phyloP scores from a whole-genome alignment of 2,113 vertebrate genomes.

The Capricornis sumatraensis region DNA sequence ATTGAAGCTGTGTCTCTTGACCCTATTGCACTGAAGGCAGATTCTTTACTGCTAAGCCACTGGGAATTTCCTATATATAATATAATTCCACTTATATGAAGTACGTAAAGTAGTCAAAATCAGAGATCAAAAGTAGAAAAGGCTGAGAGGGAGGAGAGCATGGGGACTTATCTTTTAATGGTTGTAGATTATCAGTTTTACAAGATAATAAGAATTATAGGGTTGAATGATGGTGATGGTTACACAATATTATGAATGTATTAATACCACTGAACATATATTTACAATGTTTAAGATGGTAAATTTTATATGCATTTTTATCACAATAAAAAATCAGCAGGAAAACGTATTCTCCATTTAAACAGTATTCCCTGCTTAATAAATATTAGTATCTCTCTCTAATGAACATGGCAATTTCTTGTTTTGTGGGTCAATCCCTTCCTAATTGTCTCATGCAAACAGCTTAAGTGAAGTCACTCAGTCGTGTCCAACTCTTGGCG shows the following conservation, averaged over 20 bases:
- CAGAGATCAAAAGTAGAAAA: neutral
- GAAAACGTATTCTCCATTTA: neutral
- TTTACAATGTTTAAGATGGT: neutral
- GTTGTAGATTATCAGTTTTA: neutral
- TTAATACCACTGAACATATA: neutral
- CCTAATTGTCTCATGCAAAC: neutral
- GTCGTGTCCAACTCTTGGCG: too few relatives aligned
- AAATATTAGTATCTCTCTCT: neutral
- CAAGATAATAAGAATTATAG: neutral
- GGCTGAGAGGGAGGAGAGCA: neutral
- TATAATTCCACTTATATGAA: neutral
- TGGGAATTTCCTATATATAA: neutral
- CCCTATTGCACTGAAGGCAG: neutral
- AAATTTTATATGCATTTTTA: conserved; percentile 6
- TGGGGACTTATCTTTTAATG: neutral
- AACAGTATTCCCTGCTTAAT: neutral
- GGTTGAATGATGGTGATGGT: neutral
- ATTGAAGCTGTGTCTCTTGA: neutral
- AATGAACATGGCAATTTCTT: neutral
- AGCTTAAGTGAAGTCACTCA: neutral
- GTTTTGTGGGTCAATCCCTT: neutral
- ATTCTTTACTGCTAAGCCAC: neutral
- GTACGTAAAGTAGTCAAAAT: neutral
- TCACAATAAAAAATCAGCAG: neutral
- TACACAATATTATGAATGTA: neutral